Evolutionary conservation across 2,113 vertebrate genomes (phyloP).

Genomic region (Daboia siamensis): DNA sequence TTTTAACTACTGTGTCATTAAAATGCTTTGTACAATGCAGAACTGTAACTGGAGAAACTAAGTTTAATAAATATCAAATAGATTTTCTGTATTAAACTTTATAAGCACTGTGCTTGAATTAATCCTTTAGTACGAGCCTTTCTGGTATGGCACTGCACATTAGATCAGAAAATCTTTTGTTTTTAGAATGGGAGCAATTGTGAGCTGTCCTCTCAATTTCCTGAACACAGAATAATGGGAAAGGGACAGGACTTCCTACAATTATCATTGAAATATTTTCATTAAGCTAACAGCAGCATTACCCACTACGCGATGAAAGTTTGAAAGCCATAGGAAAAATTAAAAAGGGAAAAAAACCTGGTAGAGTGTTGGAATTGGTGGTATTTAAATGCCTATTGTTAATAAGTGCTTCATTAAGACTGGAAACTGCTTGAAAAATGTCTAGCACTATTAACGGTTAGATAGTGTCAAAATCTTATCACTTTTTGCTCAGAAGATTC

Average conservation of each 20-base stretch:
- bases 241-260: neutral
- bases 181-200: neutral
- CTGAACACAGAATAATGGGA: neutral
- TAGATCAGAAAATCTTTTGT: neutral
- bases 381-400: neutral
- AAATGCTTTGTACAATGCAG: conserved; percentile 88
- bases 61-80: conserved; percentile 88
- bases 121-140: neutral
- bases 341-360: neutral
- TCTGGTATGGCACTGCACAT: fast-evolving
- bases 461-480: neutral
- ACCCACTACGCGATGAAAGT: neutral
- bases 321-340: neutral
- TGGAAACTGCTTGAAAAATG: conserved; percentile 14
- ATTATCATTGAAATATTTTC: neutral
- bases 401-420: neutral
- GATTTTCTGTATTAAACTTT: conserved; percentile 85
- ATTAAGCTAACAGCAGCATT: neutral
- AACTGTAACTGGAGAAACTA: conserved; percentile 86
- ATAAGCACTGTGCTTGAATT: conserved; percentile 36
- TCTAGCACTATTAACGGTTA: fast-evolving
- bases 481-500: neutral
- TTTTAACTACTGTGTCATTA: conserved; percentile 87
- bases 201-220: neutral
- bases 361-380: neutral